Evolutionary conservation across 2,113 vertebrate species (phyloP).

Genomic region (Perccottus glenii): DNA sequence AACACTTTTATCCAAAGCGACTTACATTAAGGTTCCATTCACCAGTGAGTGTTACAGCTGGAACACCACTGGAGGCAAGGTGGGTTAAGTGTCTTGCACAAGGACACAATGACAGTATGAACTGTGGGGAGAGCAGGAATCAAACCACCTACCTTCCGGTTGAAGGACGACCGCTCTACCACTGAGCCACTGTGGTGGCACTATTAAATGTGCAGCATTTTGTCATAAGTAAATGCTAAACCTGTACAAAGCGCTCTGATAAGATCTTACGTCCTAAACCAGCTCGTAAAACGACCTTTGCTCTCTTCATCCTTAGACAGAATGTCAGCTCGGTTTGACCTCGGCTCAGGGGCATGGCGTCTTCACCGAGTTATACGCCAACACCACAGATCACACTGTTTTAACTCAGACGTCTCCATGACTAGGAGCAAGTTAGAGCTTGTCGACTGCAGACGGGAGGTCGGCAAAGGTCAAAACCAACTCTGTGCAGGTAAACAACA

Average conservation of each 20-base stretch:
- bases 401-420: constrained; percentile 17
- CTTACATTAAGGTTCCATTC: no score
- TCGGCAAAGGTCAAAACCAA: constrained; percentile 36
- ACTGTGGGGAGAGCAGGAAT: no score
- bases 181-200: no score
- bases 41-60: no score
- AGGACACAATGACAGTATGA: no score
- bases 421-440: constrained; percentile 34
- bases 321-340: constrained; percentile 55
- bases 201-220: no score
- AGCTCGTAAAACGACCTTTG: constrained; percentile 24
- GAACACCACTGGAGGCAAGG: no score
- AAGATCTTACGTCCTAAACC: constrained; percentile 31
- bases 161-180: no score
- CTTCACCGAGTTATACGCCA: constrained; percentile 34
- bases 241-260: constrained; percentile 10
- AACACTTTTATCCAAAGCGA: no score
- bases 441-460: constrained; percentile 35
- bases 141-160: no score
- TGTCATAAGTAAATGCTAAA: no score
- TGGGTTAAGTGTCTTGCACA: no score
- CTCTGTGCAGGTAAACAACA: constrained; percentile 54
- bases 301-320: constrained; percentile 28
- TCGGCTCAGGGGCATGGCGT: constrained; percentile 22
- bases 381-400: constrained; percentile 24